These are phyloP conservation scores for Pristionchus pacificus DNA, from an alignment of 1,140 invertebrate species.

Conservation along the genomic window DNA sequence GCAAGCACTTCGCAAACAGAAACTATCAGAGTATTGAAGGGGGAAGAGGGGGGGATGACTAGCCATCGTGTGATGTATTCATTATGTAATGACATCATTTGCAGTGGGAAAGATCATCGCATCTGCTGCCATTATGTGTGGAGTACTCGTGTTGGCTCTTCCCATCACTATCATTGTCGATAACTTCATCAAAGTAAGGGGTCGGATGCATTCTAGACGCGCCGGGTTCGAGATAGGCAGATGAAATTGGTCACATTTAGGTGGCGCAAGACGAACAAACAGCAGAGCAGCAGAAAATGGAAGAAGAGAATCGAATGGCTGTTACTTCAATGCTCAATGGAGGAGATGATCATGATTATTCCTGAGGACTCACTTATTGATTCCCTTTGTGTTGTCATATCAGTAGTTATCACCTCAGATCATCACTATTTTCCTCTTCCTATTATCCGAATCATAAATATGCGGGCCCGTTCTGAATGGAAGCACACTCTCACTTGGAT, in stretches of 20 bases:
- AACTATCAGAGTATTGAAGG: no score
- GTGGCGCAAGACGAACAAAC: constrained; percentile 56
- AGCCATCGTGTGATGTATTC: neutral
- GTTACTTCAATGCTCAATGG: constrained; percentile 30
- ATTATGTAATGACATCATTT: constrained; percentile 12
- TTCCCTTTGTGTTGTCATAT: constrained; percentile 17
- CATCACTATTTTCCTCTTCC: no score
- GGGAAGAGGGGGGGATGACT: no score
- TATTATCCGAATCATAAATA: no score
- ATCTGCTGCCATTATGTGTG: constrained; percentile 57
- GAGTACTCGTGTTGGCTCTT: constrained; percentile 52
- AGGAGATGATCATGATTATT: constrained; percentile 27
- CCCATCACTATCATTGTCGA: constrained; percentile 57
- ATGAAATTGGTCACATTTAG: neutral
- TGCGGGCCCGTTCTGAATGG: no score
- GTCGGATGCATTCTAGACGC: no score
- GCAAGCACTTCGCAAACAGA: constrained; percentile 23
- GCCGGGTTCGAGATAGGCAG: no score
- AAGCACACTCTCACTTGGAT: no score
- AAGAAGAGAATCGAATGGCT: constrained; percentile 28
- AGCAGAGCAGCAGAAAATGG: constrained; percentile 38
- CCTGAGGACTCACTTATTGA: constrained; percentile 8
- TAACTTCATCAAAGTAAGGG: constrained; percentile 55
- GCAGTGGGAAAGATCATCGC: constrained; percentile 54
- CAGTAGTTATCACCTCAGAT: no score